Evolutionary conservation across 2,113 vertebrate species (phyloP).

Genomic region (Mastomys coucha): DNA sequence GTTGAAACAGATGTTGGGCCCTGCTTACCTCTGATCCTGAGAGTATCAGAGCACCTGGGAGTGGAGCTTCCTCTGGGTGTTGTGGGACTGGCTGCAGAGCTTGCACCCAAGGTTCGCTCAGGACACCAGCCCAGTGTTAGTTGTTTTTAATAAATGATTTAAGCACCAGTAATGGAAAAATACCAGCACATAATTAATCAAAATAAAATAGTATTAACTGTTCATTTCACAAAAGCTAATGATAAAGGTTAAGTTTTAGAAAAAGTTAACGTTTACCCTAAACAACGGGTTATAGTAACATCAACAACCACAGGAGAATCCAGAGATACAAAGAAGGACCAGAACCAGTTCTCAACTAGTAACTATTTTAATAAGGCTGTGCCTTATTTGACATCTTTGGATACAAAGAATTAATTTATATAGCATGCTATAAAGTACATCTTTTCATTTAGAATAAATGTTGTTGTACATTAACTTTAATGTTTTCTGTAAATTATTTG

Average conservation of each 20-base stretch:
- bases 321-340: background rate
- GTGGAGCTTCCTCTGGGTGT: no score
- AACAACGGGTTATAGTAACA: background rate
- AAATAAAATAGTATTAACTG: conserved; percentile 9
- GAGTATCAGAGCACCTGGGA: no score
- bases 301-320: background rate
- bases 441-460: conserved; percentile 19
- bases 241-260: conserved; percentile 12
- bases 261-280: conserved; percentile 4
- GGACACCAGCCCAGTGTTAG: no score
- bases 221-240: background rate
- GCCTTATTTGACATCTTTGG: background rate
- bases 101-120: no score
- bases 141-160: background rate
- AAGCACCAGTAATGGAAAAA: background rate
- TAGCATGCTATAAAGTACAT: background rate
- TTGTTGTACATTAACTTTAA: background rate
- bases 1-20: no score
- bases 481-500: background rate
- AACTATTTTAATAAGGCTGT: background rate
- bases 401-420: background rate
- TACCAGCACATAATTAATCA: background rate
- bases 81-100: no score
- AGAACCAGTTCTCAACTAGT: background rate
- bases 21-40: no score